A percentile compares a stretch with the other conserved stretches of the same genome.
Evolutionary conservation across 2,888 invertebrate genomes (phyloP).

Genomic region (Macaria liturata): DNA sequence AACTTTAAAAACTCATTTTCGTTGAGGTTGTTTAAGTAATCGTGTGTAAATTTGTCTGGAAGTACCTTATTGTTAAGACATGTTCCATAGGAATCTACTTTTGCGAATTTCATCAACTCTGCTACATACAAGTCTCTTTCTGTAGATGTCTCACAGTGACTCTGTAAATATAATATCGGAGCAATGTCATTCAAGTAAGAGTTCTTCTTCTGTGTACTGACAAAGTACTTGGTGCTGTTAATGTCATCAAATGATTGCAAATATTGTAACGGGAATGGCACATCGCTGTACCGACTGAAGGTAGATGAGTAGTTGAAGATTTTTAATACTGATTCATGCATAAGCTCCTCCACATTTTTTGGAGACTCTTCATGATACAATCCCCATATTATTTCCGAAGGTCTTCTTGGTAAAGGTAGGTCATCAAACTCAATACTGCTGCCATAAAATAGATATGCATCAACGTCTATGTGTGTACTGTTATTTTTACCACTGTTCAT

Average conservation of each 20-base stretch:
- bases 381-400: constrained; percentile 86
- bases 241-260: constrained; percentile 82
- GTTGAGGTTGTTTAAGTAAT: constrained; percentile 85
- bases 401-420: constrained; percentile 86
- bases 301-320: constrained; percentile 92
- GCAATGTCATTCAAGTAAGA: constrained; percentile 78
- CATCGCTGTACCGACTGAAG: constrained; percentile 88
- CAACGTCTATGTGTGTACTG: constrained; percentile 41
- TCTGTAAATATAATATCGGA: constrained; percentile 90
- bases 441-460: constrained; percentile 91
- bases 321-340: constrained; percentile 83
- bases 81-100: constrained; percentile 90
- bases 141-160: constrained; percentile 91
- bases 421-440: constrained; percentile 85
- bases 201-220: constrained; percentile 83
- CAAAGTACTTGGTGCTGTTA: constrained; percentile 78
- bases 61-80: constrained; percentile 91
- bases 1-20: constrained; percentile 85
- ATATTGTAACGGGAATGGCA: constrained; percentile 90
- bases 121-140: constrained; percentile 89
- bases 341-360: constrained; percentile 88
- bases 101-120: constrained; percentile 88
- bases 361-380: constrained; percentile 94
- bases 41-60: constrained; percentile 84
- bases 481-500: constrained; percentile 48